Evolutionary conservation across 2,888 invertebrate species (phyloP).

Genomic region (Neoitamus cyanurus): DNA sequence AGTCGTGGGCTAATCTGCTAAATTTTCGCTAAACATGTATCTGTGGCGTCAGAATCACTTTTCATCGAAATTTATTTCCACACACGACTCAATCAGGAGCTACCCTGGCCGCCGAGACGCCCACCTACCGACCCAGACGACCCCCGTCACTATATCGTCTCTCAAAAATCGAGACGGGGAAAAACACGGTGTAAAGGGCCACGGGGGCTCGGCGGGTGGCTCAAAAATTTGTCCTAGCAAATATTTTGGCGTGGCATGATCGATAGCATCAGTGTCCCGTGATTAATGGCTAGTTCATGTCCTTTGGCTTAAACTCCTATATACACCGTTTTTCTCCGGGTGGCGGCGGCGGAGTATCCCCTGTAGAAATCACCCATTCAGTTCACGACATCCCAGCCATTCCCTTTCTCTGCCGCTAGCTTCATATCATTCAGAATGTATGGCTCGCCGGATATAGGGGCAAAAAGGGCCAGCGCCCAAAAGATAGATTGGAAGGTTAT

Average conservation of each 20-base stretch:
- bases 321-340: neutral
- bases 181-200: neutral
- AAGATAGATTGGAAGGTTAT: neutral
- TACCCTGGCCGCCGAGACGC: neutral
- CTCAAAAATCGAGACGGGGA: neutral
- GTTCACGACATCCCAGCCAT: constrained; percentile 13
- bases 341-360: neutral
- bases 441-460: neutral
- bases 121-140: neutral
- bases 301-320: neutral
- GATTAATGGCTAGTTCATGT: constrained; percentile 44
- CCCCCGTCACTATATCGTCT: neutral
- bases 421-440: neutral
- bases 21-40: neutral
- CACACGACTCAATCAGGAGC: constrained; percentile 19
- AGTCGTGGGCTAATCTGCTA: neutral
- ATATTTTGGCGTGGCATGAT: constrained; percentile 42
- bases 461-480: neutral
- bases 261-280: constrained; percentile 40
- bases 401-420: neutral
- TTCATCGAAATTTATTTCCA: constrained; percentile 16
- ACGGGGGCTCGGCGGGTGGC: neutral
- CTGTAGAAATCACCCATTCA: neutral
- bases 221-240: constrained; percentile 44
- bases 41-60: neutral